Conservation (phyloP, 2,113 vertebrate genomes). For the Lampris incognitus region DNA sequence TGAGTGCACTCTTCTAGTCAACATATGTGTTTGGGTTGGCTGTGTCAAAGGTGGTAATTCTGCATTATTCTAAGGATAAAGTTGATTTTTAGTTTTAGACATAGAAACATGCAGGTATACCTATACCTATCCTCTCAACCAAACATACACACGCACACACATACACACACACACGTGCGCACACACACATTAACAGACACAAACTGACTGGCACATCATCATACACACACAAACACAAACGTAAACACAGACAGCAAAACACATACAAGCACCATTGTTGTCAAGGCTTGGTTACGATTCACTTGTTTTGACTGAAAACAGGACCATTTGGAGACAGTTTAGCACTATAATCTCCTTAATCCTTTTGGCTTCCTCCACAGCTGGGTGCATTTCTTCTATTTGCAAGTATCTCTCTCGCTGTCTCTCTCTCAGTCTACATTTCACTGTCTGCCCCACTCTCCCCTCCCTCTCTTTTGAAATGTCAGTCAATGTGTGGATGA, state of each 20-base stretch:
- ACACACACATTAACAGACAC: conserved; percentile 12
- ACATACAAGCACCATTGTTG: conserved; percentile 16
- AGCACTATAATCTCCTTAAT: conserved; percentile 56
- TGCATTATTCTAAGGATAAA: neutral
- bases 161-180: neutral
- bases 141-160: conserved; percentile 15
- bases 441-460: neutral
- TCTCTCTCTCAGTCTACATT: neutral
- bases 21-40: neutral
- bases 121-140: too few relatives aligned
- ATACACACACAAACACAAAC: conserved; percentile 17
- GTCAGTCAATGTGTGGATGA: neutral
- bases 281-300: conserved; percentile 47
- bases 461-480: neutral
- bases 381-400: conserved; percentile 45
- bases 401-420: conserved; percentile 4
- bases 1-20: neutral
- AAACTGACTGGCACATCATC: neutral
- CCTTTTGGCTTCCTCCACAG: conserved; percentile 48
- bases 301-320: conserved; percentile 40
- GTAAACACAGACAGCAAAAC: conserved; percentile 40
- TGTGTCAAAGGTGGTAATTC: neutral
- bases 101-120: too few relatives aligned
- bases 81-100: neutral
- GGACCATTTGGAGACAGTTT: conserved; percentile 60